phyloP scores from a whole-genome alignment of 2,888 invertebrate species.

The Bugulina stolonifera region DNA sequence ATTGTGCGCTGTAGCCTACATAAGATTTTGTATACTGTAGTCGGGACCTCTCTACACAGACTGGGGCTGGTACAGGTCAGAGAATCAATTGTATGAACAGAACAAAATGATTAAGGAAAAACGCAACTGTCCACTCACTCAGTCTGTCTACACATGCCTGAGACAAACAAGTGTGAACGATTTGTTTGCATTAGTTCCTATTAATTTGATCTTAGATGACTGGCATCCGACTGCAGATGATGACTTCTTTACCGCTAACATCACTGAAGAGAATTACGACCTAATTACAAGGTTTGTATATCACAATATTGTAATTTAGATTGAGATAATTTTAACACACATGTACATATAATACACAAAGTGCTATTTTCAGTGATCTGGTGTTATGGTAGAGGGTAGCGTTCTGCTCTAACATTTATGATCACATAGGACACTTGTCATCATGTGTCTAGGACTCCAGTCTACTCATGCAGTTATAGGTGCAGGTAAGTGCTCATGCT shows the following conservation, averaged over 20 bases:
- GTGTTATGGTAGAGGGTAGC: no score
- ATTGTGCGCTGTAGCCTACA: no score
- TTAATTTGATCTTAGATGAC: background rate
- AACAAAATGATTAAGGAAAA: background rate
- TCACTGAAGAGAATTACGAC: background rate
- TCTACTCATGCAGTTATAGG: no score
- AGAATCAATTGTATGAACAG: background rate
- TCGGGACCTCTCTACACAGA: constrained; percentile 21
- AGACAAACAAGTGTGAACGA: background rate
- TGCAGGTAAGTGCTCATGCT: no score
- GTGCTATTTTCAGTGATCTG: no score
- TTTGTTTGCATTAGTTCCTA: background rate
- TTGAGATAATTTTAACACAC: no score
- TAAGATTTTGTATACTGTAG: background rate
- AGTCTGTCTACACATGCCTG: constrained; percentile 1
- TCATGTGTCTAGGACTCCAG: no score
- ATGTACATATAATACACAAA: no score
- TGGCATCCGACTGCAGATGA: constrained; percentile 14
- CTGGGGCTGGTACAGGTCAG: constrained; percentile 18
- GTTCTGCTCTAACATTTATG: no score
- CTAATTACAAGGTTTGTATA: background rate
- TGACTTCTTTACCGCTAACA: background rate
- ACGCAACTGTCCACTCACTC: background rate
- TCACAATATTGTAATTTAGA: no score
- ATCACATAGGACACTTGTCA: no score